phyloP scores from a whole-genome alignment of 2,113 vertebrate species.

The Siniperca chuatsi region DNA sequence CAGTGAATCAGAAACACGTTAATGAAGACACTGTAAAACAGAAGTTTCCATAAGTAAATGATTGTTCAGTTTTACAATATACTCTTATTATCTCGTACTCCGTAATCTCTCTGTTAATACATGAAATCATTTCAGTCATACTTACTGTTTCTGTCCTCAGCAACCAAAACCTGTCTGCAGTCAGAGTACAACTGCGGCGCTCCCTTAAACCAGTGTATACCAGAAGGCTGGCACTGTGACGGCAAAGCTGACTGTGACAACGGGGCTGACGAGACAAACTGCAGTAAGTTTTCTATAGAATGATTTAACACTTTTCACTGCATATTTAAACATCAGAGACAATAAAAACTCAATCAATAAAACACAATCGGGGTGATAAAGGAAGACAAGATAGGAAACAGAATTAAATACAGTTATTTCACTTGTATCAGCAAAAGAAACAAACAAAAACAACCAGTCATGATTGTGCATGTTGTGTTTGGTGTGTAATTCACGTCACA shows the following conservation, averaged over 20 bases:
- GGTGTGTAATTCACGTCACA: neutral
- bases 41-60: neutral
- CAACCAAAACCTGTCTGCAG: constrained; percentile 77
- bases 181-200: constrained; percentile 85
- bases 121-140: rapidly evolving
- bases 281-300: constrained; percentile 80
- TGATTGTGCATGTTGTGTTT: neutral
- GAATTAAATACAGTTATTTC: neutral
- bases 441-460: neutral
- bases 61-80: neutral
- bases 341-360: neutral
- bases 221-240: constrained; percentile 88
- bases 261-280: constrained; percentile 86
- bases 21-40: neutral
- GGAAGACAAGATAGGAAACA: neutral
- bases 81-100: neutral
- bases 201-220: constrained; percentile 82
- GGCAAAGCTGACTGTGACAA: constrained; percentile 86
- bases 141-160: constrained; percentile 69
- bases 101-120: neutral
- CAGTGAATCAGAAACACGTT: neutral
- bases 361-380: neutral
- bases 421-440: neutral
- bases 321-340: neutral
- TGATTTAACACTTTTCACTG: neutral